Evolutionary conservation across 2,797 vertebrate species (phyloP), one percentile per base, ranked within the genome.

Genomic region (Bradypodion pumilum): DNA sequence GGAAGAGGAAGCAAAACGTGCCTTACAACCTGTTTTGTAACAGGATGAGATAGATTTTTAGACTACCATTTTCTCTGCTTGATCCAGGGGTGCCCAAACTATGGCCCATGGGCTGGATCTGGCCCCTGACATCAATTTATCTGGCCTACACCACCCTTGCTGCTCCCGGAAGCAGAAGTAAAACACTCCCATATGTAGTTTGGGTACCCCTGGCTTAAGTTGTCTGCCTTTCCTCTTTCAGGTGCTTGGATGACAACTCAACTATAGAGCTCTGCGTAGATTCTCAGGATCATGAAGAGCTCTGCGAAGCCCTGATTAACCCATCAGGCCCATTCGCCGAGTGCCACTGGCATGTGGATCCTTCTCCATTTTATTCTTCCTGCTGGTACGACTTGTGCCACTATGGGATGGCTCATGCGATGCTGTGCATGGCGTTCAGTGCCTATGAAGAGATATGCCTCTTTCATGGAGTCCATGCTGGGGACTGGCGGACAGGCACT

Each of bases 371-470:
- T 82, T 90, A 89, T 77, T 74, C 1, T 5, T 91, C 95, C 68
- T 96, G 95, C 27, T 59, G 96, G 37, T 95, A 95, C 3, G 93
- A 95, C 74, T 91, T 97, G 56, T 96, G 96, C 84, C 86, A 90
- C 42, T 95, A 94, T n/a, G 93, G 93, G 49, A 82, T 78, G 27
- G 92, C 86, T 63, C 93, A 95, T 80, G 87, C 56, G 80, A 92
- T 94, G 88, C 73, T 95, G 35, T 96, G 96, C 66, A 89, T 93
- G n/a, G 89, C 91, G 1, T 84, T 96, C 29, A 90, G 92, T 8
- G 90, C 94, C 80, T 96, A 95, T 42, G 93, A 94, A 62, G 90
- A 15, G 62, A 91, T 89, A 19, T 96, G 95, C 78, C 40, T 86
- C 4, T 74, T 86, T 40, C 9, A 88, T 1, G 91, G 70, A 0